phyloP scores from a whole-genome alignment of 2,113 vertebrate genomes.

The Illadopsis cleaveri region DNA sequence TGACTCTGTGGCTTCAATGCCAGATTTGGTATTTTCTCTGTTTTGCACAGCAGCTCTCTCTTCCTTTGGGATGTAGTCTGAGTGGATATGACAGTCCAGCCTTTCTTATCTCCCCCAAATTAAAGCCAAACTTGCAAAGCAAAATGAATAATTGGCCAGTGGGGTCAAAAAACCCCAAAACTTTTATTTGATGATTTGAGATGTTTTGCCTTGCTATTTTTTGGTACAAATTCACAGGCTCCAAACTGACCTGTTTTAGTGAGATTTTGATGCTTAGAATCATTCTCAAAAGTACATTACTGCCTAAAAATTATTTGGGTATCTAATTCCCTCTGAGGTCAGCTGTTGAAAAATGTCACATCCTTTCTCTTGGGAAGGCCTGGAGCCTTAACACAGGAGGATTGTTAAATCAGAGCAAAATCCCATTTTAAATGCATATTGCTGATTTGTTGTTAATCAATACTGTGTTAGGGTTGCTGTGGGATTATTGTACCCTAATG shows the following conservation, averaged over 20 bases:
- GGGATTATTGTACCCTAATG: neutral
- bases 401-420: neutral
- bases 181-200: neutral
- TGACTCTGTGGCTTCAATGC: neutral
- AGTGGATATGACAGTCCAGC: neutral
- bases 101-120: neutral
- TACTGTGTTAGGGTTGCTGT: neutral
- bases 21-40: neutral
- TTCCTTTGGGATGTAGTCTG: neutral
- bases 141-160: neutral
- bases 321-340: neutral
- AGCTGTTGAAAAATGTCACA: neutral
- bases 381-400: neutral
- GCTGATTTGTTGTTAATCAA: neutral
- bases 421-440: neutral
- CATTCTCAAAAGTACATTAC: neutral
- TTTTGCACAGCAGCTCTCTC: neutral
- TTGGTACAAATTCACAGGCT: neutral
- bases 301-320: neutral
- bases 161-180: no score
- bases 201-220: neutral
- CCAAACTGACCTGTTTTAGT: neutral
- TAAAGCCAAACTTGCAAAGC: neutral
- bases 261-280: neutral
- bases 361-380: neutral